Evolutionary conservation across 2,888 invertebrate species (phyloP), one percentile per base, ranked within the genome.

Genomic region (Ernsta delagoae): DNA sequence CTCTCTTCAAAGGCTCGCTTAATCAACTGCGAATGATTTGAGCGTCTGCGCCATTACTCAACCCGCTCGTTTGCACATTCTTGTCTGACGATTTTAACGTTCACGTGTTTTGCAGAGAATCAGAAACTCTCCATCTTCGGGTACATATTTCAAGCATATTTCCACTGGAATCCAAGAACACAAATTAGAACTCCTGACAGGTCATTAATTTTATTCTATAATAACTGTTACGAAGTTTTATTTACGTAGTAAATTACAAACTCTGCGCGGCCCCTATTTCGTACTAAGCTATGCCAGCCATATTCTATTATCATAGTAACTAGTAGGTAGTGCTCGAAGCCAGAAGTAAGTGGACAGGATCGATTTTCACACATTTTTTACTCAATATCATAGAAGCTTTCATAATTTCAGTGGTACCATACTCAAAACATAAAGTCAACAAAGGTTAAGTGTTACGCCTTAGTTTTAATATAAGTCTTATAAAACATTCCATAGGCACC

Each of bases 11-110:
- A 89, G 87, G 84, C 82, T 83, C 87, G 86, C 83, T 89, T 89
- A 89, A 90, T 90, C 89, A 90, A 89, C 84, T 88, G 86, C 84
- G 87, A 89, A 89, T 85, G 88, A 80, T 88, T 75, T 70, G 75
- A 73, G 85, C 85, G 83, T 79, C 81, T 82, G 80, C 76, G 80
- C 83, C 88, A 88, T 88, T 85, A 88, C 87, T 89, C 89, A 87
- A 79, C 80, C 79, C 74, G 81, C 83, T 83, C 85, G 84, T 86
- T 86, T 85, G 84, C 83, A 85, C 86, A 87, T 87, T 88, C 87
- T 83, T 70, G 70, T 70, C 64, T 64, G 70, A 70, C 70, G 70
- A 70, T 60, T 70, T 59, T 70, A 63, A 64, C 70, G 59, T 64
- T 64, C 64, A 64, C 70, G 64, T 64, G 59, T 70, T 64, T 43